Conservation (phyloP, 30 jellyfish, hydroid and myxozoan species). For the Calvadosia cruxmelitensis region DNA sequence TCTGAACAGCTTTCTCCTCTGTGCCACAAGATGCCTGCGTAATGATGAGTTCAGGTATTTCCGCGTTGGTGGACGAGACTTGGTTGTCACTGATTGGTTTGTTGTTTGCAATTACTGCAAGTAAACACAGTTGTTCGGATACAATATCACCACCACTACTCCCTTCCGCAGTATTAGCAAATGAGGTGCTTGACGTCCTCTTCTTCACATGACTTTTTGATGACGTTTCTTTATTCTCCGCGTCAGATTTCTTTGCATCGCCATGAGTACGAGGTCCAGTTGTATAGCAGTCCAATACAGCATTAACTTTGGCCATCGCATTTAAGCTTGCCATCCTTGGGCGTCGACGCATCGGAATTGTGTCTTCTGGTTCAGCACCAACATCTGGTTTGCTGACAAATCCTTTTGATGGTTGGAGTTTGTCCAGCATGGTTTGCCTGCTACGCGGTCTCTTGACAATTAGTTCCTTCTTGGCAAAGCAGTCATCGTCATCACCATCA, state of each 20-base stretch:
- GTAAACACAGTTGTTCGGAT: conserved; percentile 13
- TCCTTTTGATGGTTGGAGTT: conserved; percentile 45
- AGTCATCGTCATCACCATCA: not conserved
- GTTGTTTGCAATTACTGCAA: not conserved
- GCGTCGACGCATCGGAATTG: conserved; percentile 37
- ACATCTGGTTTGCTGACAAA: conserved; percentile 50
- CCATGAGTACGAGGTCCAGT: not conserved
- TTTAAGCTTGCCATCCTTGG: conserved; percentile 96
- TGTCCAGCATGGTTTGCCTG: conserved; percentile 20
- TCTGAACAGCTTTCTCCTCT: conserved; percentile 77
- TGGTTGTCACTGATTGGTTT: conserved; percentile 49
- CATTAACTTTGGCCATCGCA: conserved; percentile 94
- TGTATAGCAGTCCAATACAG: conserved; percentile 45
- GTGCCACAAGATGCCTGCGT: conserved; percentile 14
- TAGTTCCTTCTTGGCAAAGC: not conserved
- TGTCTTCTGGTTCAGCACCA: conserved; percentile 22
- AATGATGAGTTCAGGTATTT: conserved; percentile 23
- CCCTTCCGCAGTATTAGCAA: not conserved
- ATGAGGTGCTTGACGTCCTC: not conserved
- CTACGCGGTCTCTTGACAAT: conserved; percentile 11
- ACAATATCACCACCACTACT: conserved; percentile 11
- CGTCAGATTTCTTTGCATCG: not conserved
- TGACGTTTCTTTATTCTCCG: not conserved
- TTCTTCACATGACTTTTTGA: not conserved
- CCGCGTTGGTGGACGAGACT: conserved; percentile 55